Conservation (phyloP, 2,797 vertebrate species). For the Coregonus suidteri region DNA sequence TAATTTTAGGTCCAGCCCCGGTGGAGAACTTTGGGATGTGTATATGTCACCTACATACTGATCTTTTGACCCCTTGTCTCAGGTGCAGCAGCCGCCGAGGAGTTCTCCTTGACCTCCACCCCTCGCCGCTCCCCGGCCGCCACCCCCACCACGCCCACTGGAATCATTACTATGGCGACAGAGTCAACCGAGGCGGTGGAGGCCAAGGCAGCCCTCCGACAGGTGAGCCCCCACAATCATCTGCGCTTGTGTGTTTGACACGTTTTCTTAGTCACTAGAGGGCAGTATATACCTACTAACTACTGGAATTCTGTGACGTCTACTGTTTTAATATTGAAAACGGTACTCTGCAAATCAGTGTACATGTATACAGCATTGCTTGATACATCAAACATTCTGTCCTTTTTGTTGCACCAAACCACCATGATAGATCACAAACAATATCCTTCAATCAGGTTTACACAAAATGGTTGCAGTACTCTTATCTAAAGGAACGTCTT, state of each 20-base stretch:
- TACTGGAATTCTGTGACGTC: no score
- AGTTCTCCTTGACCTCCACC: conserved; percentile 84
- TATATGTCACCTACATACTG: not conserved
- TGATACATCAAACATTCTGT: not conserved
- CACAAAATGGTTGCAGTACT: not conserved
- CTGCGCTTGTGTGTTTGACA: not conserved
- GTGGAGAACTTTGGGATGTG: not conserved
- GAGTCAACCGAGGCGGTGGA: conserved; percentile 88
- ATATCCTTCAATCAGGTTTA: not conserved
- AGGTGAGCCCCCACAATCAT: conserved; percentile 72
- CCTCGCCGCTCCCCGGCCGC: conserved; percentile 83
- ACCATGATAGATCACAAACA: not conserved
- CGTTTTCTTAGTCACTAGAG: not conserved
- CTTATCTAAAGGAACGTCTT: not conserved
- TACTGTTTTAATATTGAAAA: not conserved
- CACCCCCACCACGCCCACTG: conserved; percentile 82
- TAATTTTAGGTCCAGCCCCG: not conserved
- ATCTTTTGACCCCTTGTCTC: conserved; percentile 12
- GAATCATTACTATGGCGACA: conserved; percentile 67
- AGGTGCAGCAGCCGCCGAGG: conserved; percentile 75
- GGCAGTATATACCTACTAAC: no score
- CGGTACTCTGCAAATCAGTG: no score
- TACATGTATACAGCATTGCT: no score
- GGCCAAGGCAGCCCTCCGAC: conserved; percentile 91
- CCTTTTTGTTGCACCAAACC: not conserved